Evolutionary conservation across 1,140 invertebrate species (phyloP).

Genomic region (Rhagoletis zephyria): DNA sequence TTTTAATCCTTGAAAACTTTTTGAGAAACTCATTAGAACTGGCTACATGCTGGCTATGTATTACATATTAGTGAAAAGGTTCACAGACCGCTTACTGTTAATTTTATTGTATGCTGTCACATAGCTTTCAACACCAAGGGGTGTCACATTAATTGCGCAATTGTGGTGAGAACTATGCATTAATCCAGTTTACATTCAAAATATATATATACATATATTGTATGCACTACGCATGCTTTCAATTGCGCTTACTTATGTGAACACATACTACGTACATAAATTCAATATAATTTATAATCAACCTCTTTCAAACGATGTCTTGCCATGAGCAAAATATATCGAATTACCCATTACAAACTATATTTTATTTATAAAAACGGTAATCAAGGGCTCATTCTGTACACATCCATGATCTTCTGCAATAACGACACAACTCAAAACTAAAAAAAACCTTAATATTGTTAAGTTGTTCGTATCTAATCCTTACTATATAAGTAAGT

Average conservation of each 20-base stretch:
- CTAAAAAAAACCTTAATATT: too few relatives aligned
- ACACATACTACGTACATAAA: neutral
- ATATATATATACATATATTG: too few relatives aligned
- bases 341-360: neutral
- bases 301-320: neutral
- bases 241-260: neutral
- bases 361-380: neutral
- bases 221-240: neutral
- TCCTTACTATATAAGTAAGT: too few relatives aligned
- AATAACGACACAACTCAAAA: too few relatives aligned
- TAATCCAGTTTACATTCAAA: neutral
- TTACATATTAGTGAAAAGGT: neutral
- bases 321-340: conserved; percentile 21
- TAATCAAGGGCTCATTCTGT: too few relatives aligned
- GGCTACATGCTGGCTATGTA: neutral
- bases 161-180: conserved; percentile 26
- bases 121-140: conserved; percentile 51
- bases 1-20: conserved; percentile 8
- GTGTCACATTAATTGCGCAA: conserved; percentile 53
- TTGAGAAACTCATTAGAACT: neutral
- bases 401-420: too few relatives aligned
- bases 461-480: too few relatives aligned
- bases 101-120: conserved; percentile 32
- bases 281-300: neutral
- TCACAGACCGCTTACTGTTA: conserved; percentile 41